Evolutionary conservation across 2,797 vertebrate genomes (phyloP), one percentile per base, ranked within the genome.

Genomic region (Sternarchorhynchus goeldii): DNA sequence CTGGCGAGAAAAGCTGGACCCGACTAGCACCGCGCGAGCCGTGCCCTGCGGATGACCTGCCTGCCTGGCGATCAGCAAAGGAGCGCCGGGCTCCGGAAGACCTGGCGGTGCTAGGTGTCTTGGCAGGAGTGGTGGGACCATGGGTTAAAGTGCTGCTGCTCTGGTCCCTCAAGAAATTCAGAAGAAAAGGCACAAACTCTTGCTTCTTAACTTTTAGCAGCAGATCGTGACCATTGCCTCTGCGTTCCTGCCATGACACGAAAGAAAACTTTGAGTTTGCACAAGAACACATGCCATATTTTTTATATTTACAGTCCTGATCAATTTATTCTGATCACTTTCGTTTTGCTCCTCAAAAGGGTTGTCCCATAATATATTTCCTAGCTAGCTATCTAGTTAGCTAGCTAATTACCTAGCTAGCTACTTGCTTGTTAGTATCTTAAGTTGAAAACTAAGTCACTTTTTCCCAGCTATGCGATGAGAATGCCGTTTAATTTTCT

Each of bases 111-210:
- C 87, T 94, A 70, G 95, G 94, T 57, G 94, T 95, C 90, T 98
- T 99, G 82, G 96, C 97, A 6, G 97, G 97, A 0, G 97, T 98
- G 59, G 96, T 90, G 0, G 96, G 96, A 2, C 96, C 97, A 88
- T 98, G 95, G 65, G 95, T 94, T 20, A 99, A 91, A 59, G 96
- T 93, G 72, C 94, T 94, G 82, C 95, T 94, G 88, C 95, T 97
- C 89, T 99, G 96, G 77, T 98, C 97, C 80, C 96, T 92, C 85
- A 99, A 90, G 88, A 98, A 99, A 88, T 99, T 98, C 21, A 99
- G 89, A 76, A 99, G 90, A 87, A 96, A 99, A 76, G 96, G 94
- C 77, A 99, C 95, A 88, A 99, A 99, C 81, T 98, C 96, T 77
- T 96, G 95, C 83, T 92, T 95, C 82, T 94, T 91, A 4, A 94